A percentile compares a stretch with the other conserved stretches of the same genome.
Evolutionary conservation across 2,797 vertebrate species (phyloP).

Genomic region (Malurus splendens): DNA sequence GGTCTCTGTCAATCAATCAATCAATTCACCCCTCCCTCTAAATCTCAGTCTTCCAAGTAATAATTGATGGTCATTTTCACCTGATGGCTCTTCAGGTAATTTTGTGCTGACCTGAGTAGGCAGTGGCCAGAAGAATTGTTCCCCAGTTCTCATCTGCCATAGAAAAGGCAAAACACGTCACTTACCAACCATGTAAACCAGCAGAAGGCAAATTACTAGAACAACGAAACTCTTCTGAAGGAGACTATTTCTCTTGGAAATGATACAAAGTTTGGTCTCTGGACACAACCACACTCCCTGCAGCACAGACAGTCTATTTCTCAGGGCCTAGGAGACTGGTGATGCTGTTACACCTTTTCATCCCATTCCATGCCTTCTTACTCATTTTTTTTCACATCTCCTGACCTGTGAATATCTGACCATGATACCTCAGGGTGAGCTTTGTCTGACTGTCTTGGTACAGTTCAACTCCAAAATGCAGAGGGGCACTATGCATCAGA

Average conservation of each 20-base stretch:
- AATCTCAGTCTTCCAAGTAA: neutral
- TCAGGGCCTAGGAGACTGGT: neutral
- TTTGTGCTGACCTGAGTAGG: neutral
- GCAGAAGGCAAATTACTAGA: neutral
- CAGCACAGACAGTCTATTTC: neutral
- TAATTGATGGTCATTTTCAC: neutral
- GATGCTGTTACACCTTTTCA: neutral
- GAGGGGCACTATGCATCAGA: neutral
- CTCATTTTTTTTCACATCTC: neutral
- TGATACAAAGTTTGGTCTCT: neutral
- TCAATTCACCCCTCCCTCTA: neutral
- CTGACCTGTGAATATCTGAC: neutral
- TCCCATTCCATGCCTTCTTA: neutral
- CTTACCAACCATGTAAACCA: neutral
- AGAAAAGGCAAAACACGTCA: neutral
- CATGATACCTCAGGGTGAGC: neutral
- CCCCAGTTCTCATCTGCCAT: neutral
- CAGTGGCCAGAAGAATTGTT: neutral
- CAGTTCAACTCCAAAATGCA: neutral
- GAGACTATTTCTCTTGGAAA: neutral
- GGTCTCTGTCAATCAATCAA: neutral
- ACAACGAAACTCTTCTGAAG: neutral
- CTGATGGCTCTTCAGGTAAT: neutral
- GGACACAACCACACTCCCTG: neutral
- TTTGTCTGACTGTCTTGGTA: rapidly evolving